Evolutionary conservation across 2,888 invertebrate genomes (phyloP).

Genomic region (Polyommatus iphigenia): DNA sequence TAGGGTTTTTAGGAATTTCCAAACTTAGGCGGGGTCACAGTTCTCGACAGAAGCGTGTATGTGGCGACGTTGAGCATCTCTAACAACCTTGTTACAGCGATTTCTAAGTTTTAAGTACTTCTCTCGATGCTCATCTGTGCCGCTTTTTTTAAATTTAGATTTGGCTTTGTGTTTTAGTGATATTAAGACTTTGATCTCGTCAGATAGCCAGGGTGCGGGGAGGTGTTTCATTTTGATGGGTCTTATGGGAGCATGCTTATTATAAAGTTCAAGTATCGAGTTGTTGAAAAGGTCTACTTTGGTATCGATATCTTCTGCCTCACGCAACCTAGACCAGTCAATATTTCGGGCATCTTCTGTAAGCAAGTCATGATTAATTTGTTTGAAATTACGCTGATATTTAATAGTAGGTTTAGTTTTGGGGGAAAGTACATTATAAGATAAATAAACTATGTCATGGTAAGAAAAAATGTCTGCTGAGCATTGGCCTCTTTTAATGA

Average conservation of each 20-base stretch:
- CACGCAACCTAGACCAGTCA: background rate
- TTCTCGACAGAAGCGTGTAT: background rate
- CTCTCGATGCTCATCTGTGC: background rate
- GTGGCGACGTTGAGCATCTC: no score
- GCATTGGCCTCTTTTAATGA: background rate
- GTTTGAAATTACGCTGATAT: background rate
- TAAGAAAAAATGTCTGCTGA: background rate
- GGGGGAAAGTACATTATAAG: background rate
- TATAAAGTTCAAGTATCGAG: background rate
- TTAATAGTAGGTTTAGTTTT: background rate
- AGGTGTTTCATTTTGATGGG: conserved; percentile 34
- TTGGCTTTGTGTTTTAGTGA: conserved; percentile 8
- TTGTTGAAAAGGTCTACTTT: background rate
- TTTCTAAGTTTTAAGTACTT: no score
- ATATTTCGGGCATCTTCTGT: background rate
- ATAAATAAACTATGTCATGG: background rate
- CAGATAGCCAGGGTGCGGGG: conserved; percentile 36
- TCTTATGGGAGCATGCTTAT: conserved; percentile 17
- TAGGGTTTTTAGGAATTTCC: background rate
- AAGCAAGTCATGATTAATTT: background rate
- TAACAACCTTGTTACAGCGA: no score
- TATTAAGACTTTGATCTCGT: conserved; percentile 23
- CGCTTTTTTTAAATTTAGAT: conserved; percentile 11
- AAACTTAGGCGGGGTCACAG: conserved; percentile 10
- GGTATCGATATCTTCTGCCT: background rate